Base-by-base conservation (phyloP, 2,888 invertebrate species). In the Timema podura region DNA sequence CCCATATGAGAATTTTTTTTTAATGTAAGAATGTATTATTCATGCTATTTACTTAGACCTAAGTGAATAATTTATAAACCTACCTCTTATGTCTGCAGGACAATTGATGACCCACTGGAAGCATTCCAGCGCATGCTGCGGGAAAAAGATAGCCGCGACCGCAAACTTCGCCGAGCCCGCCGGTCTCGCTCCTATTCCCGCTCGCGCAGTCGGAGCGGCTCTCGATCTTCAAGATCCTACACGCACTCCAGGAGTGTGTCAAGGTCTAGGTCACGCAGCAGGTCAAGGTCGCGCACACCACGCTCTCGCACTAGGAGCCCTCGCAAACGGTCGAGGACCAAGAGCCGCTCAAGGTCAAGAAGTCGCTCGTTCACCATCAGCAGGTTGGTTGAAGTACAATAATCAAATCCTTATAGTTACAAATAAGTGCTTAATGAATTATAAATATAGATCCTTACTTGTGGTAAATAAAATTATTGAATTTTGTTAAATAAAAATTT, bases 101-200 rank as follows among this genome's bases (percentile, higher is more conserved):
- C 88, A 71, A 91, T 91, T 75, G 93, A 92, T 78, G 94, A 95
- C 82, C 93, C 94, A 5, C 81, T 94, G 76, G 93, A 93, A 80
- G 93, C 92, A 68, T 95, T 95, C 80, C 91, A 94, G 80, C 86
- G 93, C 75, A 91, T 94, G 85, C 86, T 95, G 77, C 86, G 91
- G 74, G 93, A 94, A 81, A 94, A 94, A 80, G 91, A 92, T 81
- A 89, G 89, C 81, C 83, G 88, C 64, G 89, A 89, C 74, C 74
- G 76, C 64, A 75, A 74, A 49, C 68, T 73, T 46, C 68, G 73
- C 11, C 67, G 72, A 7, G 67, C 68, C 3, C 49, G 72, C 47
- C 71, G 74, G 5, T 72, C 73, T 46, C 71, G 75, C 13, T 73
- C 76, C 15, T 76, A 77, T 11, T 74, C 75, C 10, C 73, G 75